Conservation (phyloP, 2,113 vertebrate species). For the Euleptes europaea region DNA sequence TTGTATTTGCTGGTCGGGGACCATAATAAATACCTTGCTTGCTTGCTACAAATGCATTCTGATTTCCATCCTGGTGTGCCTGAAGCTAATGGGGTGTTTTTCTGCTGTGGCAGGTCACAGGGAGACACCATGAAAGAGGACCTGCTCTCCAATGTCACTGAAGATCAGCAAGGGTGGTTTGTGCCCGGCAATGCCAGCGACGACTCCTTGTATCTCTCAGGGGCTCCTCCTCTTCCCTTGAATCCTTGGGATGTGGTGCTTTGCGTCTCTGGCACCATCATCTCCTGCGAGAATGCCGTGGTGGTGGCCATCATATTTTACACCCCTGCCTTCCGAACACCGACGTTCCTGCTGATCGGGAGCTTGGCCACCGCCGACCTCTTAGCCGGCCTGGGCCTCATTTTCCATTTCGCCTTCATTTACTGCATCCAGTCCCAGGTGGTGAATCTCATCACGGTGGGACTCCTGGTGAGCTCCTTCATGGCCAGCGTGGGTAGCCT, state of each 20-base stretch:
- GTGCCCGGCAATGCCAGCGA: slow-evolving; percentile 43
- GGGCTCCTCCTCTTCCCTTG: slow-evolving; percentile 68
- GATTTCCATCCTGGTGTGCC: too few species aligned
- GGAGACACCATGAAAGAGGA: slow-evolving; percentile 54
- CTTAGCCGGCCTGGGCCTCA: slow-evolving; percentile 86
- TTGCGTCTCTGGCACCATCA: slow-evolving; percentile 89
- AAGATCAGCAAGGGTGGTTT: slow-evolving; percentile 56
- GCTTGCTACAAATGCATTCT: not conserved
- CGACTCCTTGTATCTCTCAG: slow-evolving; percentile 66
- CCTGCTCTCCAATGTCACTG: slow-evolving; percentile 33
- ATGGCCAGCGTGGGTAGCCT: slow-evolving; percentile 90
- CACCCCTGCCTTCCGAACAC: slow-evolving; percentile 83
- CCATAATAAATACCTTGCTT: too few species aligned
- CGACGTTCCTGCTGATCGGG: slow-evolving; percentile 89
- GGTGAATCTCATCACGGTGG: slow-evolving; percentile 83
- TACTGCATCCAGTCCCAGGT: slow-evolving; percentile 80
- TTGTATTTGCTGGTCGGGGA: too few species aligned
- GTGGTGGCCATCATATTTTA: slow-evolving; percentile 89
- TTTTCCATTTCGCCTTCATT: slow-evolving; percentile 87
- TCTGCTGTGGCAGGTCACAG: not conserved
- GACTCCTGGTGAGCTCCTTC: slow-evolving; percentile 87
- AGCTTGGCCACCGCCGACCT: slow-evolving; percentile 91
- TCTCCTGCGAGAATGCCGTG: slow-evolving; percentile 88
- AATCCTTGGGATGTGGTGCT: slow-evolving; percentile 88
- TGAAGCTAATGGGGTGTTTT: not conserved